Evolutionary conservation across 2,113 vertebrate species (phyloP).

Genomic region (Numenius arquata): DNA sequence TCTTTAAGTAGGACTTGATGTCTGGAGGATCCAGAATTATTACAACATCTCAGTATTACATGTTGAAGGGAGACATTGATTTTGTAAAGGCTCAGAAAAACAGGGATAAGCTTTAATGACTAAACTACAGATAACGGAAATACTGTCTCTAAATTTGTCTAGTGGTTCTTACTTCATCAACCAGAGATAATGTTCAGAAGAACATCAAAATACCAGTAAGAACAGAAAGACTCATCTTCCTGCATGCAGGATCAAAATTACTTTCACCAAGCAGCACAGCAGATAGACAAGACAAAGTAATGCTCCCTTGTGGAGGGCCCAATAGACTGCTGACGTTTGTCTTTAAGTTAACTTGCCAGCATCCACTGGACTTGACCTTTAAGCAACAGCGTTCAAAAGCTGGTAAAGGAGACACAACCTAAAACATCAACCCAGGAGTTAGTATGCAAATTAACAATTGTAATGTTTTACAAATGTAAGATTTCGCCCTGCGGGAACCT

Average conservation of each 20-base stretch:
- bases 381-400: not conserved
- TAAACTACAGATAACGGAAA: not conserved
- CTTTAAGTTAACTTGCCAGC: not conserved
- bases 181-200: not conserved
- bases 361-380: not conserved
- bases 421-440: not conserved
- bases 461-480: not conserved
- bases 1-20: not conserved
- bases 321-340: not conserved
- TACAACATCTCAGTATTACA: not conserved
- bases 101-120: not conserved
- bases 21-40: not conserved
- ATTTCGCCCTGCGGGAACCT: not conserved
- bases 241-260: not conserved
- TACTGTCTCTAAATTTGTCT: not conserved
- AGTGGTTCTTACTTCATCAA: not conserved
- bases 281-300: not conserved
- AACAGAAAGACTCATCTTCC: not conserved
- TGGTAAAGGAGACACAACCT: not conserved
- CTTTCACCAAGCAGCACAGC: not conserved
- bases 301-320: not conserved
- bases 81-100: not conserved
- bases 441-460: not conserved
- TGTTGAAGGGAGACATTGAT: not conserved
- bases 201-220: not conserved